Base-by-base conservation (phyloP, 2,113 vertebrate genomes). In the Cinclus mexicanus region DNA sequence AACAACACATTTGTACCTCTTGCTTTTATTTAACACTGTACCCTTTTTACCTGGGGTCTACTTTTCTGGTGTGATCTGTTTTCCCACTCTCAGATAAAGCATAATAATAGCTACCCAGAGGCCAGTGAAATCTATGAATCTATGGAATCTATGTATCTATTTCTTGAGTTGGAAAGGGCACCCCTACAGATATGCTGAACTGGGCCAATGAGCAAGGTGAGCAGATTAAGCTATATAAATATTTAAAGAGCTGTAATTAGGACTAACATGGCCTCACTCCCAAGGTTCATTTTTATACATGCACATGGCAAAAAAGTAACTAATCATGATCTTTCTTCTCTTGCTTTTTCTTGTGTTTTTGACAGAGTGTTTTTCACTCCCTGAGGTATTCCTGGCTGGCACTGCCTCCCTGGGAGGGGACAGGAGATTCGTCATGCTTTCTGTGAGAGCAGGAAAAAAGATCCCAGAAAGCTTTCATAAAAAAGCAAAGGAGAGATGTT, bases 241-340 rank as follows among this genome's bases (percentile, higher is more conserved):
- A 96, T 93, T 97, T 93, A 92, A 96, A 90, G 88, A 94, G 37
- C 74, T 89, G 42, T 92, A 93, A 94, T 96, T 94, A 89, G 53
- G 57, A 78, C 88, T 75, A 92, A 64, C 14, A 11, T 39, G 72
- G 49, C 65, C 74, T 84, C 4, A 1, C n/a, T 95, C 90, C 61
- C 90, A 89, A 82, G 86, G 83, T 89, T 90, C 64, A 37, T 89
- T 82, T 64, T 90, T 90, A 89, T 46, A 92, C 53, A 79, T 37
- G 49, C 92, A 84, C n/a, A 23, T 16, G 71, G 44, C 65, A 90
- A 90, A 71, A 93, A 95, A 84, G 68, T 87, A 92, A 87, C 68
- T 68, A 68, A 89, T 46, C 50, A 9, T 50, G 42, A 90, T 89
- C 78, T 79, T 93, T 90, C 56, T 29, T 23, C 41, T 28, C 20